Conservation (phyloP, 2,797 vertebrate genomes). For the Schizopygopsis pylzovi region DNA sequence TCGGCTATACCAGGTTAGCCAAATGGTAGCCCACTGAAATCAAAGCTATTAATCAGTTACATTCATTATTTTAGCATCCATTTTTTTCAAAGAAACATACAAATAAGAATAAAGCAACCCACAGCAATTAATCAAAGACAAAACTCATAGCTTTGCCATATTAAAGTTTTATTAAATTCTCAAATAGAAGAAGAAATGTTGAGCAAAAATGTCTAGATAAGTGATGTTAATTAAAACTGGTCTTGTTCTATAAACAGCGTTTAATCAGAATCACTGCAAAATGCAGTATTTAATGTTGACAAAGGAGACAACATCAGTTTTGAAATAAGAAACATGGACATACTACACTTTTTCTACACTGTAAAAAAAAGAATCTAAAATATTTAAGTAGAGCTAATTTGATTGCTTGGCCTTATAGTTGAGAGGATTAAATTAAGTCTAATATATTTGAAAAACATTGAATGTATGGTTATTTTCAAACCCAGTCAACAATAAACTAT, state of each 20-base stretch:
- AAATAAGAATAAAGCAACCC: not conserved
- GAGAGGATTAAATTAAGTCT: no score
- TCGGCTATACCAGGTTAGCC: not conserved
- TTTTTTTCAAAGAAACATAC: not conserved
- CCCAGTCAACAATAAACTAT: no score
- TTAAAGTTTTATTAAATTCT: not conserved
- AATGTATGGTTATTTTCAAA: no score
- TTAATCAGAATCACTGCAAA: not conserved
- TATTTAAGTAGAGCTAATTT: no score
- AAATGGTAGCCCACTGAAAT: not conserved
- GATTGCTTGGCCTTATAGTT: no score
- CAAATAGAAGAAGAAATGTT: not conserved
- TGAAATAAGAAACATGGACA: not conserved
- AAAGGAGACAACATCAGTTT: not conserved
- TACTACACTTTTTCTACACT: no score
- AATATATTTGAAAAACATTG: no score
- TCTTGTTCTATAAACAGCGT: not conserved
- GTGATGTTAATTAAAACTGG: not conserved
- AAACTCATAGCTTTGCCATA: no score
- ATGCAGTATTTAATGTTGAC: not conserved
- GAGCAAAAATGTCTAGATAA: not conserved
- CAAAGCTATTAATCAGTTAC: not conserved
- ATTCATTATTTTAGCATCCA: not conserved
- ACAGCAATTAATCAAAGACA: not conserved
- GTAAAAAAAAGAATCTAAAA: no score